Percentiles rank a stretch among this genome's conserved stretches.
phyloP scores from a whole-genome alignment of 1,140 invertebrate genomes.

The Chironomus tepperi region DNA sequence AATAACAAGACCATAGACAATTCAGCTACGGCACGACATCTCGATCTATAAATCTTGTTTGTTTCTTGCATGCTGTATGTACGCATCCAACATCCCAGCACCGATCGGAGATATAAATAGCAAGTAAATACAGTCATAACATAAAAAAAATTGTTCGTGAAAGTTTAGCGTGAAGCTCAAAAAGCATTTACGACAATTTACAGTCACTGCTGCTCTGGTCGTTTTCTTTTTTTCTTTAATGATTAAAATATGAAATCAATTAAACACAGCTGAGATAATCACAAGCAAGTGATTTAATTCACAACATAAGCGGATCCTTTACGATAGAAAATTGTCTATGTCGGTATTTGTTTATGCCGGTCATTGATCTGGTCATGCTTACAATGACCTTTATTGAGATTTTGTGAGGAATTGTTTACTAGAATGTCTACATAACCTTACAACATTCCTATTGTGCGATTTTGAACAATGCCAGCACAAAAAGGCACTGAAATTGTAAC shows the following conservation, averaged over 20 bases:
- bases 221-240: background rate
- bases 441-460: too few species aligned
- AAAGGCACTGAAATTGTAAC: too few species aligned
- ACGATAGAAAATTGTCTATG: too few species aligned
- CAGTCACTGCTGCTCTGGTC: background rate
- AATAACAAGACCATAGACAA: background rate
- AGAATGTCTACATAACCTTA: too few species aligned
- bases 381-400: too few species aligned
- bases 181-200: conserved; percentile 2
- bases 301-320: too few species aligned
- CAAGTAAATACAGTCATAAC: background rate
- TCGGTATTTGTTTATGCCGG: too few species aligned
- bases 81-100: background rate
- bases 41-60: conserved; percentile 21
- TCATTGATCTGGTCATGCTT: too few species aligned
- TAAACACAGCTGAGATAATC: background rate
- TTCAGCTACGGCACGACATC: background rate
- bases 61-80: background rate
- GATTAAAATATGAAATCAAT: background rate
- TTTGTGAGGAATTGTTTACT: too few species aligned
- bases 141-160: conserved; percentile 4
- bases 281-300: background rate
- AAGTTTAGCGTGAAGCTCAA: conserved; percentile 17
- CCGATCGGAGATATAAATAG: background rate
- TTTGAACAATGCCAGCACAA: too few species aligned